Conservation (phyloP, 2,888 invertebrate genomes). For the Dasysyrphus tricinctus region DNA sequence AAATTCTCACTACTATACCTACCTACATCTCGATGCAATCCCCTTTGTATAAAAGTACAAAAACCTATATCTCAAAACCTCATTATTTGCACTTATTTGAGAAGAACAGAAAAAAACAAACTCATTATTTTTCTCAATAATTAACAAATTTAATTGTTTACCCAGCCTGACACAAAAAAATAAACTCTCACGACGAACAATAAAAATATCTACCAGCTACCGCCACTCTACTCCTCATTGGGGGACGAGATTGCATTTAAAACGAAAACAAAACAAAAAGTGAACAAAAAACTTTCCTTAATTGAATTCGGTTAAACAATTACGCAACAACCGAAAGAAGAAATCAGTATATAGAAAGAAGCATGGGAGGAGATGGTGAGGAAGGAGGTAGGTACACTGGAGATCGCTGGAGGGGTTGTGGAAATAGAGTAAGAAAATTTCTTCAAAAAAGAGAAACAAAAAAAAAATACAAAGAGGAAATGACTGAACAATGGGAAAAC, state of each 20-base stretch:
- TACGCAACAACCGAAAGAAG: conserved; percentile 69
- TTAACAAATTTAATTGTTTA: conserved; percentile 53
- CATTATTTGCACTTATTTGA: conserved; percentile 29
- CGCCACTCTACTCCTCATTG: background rate
- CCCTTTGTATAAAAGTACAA: background rate
- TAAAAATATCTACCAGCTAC: conserved; percentile 30
- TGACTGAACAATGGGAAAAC: conserved; percentile 56
- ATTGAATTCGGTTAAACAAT: conserved; percentile 73
- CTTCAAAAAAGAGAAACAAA: conserved; percentile 19
- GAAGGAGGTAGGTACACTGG: background rate
- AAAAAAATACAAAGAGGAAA: conserved; percentile 21
- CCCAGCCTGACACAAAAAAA: conserved; percentile 23
- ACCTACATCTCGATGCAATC: background rate
- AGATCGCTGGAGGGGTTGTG: conserved; percentile 7
- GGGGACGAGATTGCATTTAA: conserved; percentile 57
- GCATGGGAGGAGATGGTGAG: background rate
- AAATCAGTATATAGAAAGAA: conserved; percentile 21
- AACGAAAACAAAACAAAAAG: conserved; percentile 53
- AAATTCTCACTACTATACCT: background rate
- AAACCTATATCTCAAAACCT: conserved; percentile 31
- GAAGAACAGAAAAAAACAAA: background rate
- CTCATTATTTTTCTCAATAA: conserved; percentile 45
- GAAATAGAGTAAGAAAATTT: conserved; percentile 36
- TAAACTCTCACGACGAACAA: conserved; percentile 20
- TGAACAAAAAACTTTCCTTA: conserved; percentile 53